phyloP scores from a whole-genome alignment of 2,113 vertebrate genomes.

The Canis aureus region DNA sequence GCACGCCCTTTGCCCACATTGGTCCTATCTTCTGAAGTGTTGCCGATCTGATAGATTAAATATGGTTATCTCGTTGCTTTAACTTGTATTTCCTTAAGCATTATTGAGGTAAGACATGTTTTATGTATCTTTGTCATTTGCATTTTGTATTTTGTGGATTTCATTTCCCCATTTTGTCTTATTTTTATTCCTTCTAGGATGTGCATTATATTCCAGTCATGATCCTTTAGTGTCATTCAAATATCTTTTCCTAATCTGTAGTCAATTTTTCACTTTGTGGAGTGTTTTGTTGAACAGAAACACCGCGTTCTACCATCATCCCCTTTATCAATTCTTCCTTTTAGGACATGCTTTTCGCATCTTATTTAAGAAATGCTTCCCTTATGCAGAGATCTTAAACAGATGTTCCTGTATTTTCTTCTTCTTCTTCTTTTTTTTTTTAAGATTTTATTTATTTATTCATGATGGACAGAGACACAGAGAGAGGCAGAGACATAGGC shows the following conservation, averaged over 20 bases:
- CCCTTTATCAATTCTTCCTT: background rate
- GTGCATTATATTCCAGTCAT: background rate
- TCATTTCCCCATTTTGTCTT: background rate
- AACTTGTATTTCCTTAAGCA: background rate
- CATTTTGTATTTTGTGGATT: background rate
- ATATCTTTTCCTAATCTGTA: background rate
- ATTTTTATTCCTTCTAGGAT: background rate
- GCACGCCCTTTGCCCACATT: background rate
- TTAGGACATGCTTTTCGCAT: background rate
- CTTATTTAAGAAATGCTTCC: background rate
- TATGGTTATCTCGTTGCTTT: background rate
- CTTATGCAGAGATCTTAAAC: too few species aligned
- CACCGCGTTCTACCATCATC: accelerated
- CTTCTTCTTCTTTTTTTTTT: too few species aligned
- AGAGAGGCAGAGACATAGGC: too few species aligned
- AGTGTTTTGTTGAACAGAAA: background rate
- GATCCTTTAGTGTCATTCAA: background rate
- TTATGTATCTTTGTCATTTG: background rate
- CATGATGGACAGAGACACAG: too few species aligned
- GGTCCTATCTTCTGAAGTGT: background rate
- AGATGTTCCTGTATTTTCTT: too few species aligned
- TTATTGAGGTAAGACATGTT: background rate
- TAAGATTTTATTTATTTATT: too few species aligned
- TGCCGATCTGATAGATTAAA: background rate
- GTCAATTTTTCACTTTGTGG: background rate